Conservation (phyloP, 2,113 vertebrate genomes). For the Gymnogyps californianus region DNA sequence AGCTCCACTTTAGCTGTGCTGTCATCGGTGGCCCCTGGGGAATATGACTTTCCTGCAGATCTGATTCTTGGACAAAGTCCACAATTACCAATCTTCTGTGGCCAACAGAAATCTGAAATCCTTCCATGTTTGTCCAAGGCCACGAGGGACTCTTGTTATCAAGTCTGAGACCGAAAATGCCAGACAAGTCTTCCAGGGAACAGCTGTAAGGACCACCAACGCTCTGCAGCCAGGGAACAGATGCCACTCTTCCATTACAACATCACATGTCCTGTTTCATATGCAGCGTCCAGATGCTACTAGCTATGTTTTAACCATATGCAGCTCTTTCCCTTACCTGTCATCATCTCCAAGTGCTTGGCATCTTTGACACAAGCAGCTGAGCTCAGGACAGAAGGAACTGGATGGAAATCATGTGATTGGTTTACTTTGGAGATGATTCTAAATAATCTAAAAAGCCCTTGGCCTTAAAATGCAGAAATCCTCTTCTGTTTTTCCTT, state of each 20-base stretch:
- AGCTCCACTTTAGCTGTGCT: neutral
- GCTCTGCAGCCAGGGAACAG: neutral
- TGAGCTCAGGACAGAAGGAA: neutral
- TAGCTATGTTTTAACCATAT: slow-evolving; percentile 2
- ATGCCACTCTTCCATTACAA: slow-evolving; percentile 10
- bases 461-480: slow-evolving; percentile 4
- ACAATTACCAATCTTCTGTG: neutral
- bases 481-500: neutral
- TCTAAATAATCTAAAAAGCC: slow-evolving; percentile 7
- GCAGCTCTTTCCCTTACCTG: slow-evolving; percentile 28
- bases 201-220: neutral
- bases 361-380: neutral
- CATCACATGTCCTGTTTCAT: neutral
- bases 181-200: neutral
- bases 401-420: neutral
- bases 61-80: neutral
- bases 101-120: neutral
- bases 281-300: neutral
- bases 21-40: neutral
- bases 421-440: slow-evolving; percentile 43
- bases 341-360: slow-evolving; percentile 43
- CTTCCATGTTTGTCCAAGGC: neutral
- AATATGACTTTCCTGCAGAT: neutral
- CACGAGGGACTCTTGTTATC: neutral
- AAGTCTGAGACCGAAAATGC: neutral